phyloP scores from a whole-genome alignment of 2,888 invertebrate species.

The Phyllotreta striolata region DNA sequence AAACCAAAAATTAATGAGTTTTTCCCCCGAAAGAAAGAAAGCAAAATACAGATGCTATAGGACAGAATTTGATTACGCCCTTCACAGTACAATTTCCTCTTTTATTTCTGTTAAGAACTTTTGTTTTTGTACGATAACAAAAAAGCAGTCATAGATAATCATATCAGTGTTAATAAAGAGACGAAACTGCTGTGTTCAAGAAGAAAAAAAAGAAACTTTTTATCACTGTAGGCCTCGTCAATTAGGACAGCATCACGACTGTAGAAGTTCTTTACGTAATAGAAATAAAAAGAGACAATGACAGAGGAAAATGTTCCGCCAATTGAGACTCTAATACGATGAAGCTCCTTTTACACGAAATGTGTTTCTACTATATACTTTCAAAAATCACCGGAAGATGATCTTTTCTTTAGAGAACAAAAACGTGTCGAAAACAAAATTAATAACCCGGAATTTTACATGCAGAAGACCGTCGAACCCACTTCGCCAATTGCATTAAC shows the following conservation, averaged over 20 bases:
- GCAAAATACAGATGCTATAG: slow-evolving; percentile 14
- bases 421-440: too few relatives aligned
- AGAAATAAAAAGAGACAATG: slow-evolving; percentile 15
- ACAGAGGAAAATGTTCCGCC: slow-evolving; percentile 3
- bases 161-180: slow-evolving; percentile 37
- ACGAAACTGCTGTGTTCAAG: slow-evolving; percentile 11
- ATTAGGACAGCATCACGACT: slow-evolving; percentile 24
- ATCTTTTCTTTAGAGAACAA: not conserved
- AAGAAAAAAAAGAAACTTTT: slow-evolving; percentile 24
- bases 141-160: slow-evolving; percentile 36
- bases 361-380: not conserved
- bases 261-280: slow-evolving; percentile 22
- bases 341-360: slow-evolving; percentile 8
- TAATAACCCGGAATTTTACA: too few relatives aligned
- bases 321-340: slow-evolving; percentile 12
- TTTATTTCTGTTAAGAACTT: slow-evolving; percentile 25
- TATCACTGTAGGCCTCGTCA: slow-evolving; percentile 26
- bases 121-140: slow-evolving; percentile 27
- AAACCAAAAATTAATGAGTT: slow-evolving; percentile 15
- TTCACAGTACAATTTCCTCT: slow-evolving; percentile 5
- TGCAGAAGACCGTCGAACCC: too few relatives aligned
- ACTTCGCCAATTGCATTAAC: too few relatives aligned
- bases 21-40: slow-evolving; percentile 9
- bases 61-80: slow-evolving; percentile 18
- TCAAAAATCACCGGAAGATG: not conserved